Base-by-base conservation (phyloP, 2,797 vertebrate genomes). In the Erithacus rubecula region DNA sequence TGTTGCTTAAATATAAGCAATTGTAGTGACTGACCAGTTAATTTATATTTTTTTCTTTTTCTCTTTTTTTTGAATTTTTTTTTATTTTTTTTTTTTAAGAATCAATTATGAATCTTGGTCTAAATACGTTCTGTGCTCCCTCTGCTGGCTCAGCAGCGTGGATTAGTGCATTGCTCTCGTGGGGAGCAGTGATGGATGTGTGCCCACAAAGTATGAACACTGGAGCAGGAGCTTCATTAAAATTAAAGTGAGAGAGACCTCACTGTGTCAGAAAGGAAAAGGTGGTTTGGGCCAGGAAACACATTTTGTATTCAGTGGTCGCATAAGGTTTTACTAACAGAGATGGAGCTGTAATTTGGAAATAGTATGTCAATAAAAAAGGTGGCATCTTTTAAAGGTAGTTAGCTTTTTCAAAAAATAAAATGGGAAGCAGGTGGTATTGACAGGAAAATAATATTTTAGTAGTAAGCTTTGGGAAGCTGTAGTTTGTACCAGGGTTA, bases 121-220 rank as follows among this genome's bases (percentile, higher is more conserved):
- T 71, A 51, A 85, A 87, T 77, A 91, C 2, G 63, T 93, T 76
- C 44, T 82, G 88, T 96, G 94, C 87, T 95, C 83, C 90, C 87
- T 95, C 90, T 95, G 79, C 89, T 95, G 78, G 86, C 79, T 83
- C 72, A 81, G 58, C 1, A 1, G 69, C 59, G 55, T 63, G 78
- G 77, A 95, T 89, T 94, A 93, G 44, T 4, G 7, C 80, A 76
- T 84, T 80, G 56, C 41, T 71, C 60, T 49, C 1, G 0, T 79
- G 75, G 83, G 79, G 64, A 90, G 71, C 1, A 0, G 32, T 76
- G 77, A 75, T 81, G 89, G 63, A 84, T 5, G 19, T 32, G 53
- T 78, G 87, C 82, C 87, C 78, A 60, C n/a, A 14, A 56, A 81
- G 27, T 59, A 51, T 0, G 2, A 76, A 62, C 6, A 7, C n/a